Base-by-base conservation (phyloP, 2,113 vertebrate species). In the Xiphophorus couchianus region DNA sequence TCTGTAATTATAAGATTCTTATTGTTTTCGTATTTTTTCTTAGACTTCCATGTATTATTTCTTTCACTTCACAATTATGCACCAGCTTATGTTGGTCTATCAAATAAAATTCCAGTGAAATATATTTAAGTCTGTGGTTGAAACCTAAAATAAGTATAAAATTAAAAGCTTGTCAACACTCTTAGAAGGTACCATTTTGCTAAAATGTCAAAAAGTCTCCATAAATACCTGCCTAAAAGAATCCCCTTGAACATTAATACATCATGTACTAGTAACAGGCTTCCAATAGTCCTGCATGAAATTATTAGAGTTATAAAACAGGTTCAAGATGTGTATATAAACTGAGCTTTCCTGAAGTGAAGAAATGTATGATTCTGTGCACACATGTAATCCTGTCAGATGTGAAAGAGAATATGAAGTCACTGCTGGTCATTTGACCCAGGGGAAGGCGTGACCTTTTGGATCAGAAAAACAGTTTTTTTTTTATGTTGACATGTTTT, bases 401-500 rank as follows among this genome's bases (percentile, higher is more conserved):
- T 78, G 76, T 85, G 62, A 85, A 73, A 73, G 69, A 78, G 77
- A 89, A 84, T 77, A 86, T 92, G 88, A 84, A 86, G 82, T 89
- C 77, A 76, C 80, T 86, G 85, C 77, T 86, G 79, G 81, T 87
- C 86, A 81, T 86, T 82, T 90, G 89, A 90, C 88, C 90, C 76
- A 72, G 69, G 83, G 84, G 82, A 84, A 78, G 58, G 44, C 77
- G 62, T 86, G 83, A 91, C 90, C 92, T 92, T 93, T 92, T 51
- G 48, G 65, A 81, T 85, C 84, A 79, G 73, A 87, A 83, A 84
- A 80, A 65, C 66, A 74, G 25, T 79, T 11, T 37, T 77, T 88
- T 88, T 83, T 88, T 87, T 84, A 82, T 79, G 76, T 85, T 90
- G 81, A 85, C 83, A 78, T 89, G 78, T 85, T 80, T 85, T 80